These are phyloP conservation scores for Dryobota labecula DNA, from an alignment of 2,888 invertebrate species.

Conservation along the genomic window DNA sequence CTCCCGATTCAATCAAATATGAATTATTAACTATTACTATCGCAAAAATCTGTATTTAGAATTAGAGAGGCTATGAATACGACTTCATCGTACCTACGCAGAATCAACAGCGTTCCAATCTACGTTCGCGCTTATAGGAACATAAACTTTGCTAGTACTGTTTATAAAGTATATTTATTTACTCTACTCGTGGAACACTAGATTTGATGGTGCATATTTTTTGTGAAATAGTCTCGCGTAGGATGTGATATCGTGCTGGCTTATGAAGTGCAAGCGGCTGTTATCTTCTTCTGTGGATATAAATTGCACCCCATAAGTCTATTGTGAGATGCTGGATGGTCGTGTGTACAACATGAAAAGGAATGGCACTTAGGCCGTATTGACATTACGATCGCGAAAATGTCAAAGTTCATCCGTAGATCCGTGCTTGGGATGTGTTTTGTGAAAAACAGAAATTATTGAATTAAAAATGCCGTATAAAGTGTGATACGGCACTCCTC, in stretches of 20 bases:
- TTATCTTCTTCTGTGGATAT: constrained; percentile 25
- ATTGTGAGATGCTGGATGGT: constrained; percentile 31
- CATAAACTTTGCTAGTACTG: constrained; percentile 56
- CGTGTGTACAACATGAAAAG: constrained; percentile 71
- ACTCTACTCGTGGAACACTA: constrained; percentile 57
- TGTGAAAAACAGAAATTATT: constrained; percentile 68
- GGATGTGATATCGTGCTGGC: constrained; percentile 20
- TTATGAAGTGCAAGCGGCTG: constrained; percentile 15
- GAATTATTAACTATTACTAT: background rate
- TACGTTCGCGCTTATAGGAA: constrained; percentile 72
- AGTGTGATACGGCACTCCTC: constrained; percentile 43
- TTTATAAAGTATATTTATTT: constrained; percentile 71
- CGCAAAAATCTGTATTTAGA: background rate
- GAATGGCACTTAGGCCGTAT: constrained; percentile 79
- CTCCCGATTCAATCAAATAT: background rate
- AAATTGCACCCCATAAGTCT: constrained; percentile 26
- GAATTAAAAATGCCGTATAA: constrained; percentile 63
- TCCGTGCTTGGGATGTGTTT: constrained; percentile 63
- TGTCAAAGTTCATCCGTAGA: constrained; percentile 87
- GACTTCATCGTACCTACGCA: constrained; percentile 72
- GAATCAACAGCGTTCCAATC: constrained; percentile 84
- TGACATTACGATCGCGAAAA: constrained; percentile 78
- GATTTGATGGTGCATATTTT: constrained; percentile 45
- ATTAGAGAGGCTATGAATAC: constrained; percentile 75
- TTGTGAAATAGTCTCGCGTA: constrained; percentile 29